These are phyloP conservation scores for Chamaetylas fuelleborni DNA, from an alignment of 2,113 vertebrate genomes.

Conservation along the genomic window DNA sequence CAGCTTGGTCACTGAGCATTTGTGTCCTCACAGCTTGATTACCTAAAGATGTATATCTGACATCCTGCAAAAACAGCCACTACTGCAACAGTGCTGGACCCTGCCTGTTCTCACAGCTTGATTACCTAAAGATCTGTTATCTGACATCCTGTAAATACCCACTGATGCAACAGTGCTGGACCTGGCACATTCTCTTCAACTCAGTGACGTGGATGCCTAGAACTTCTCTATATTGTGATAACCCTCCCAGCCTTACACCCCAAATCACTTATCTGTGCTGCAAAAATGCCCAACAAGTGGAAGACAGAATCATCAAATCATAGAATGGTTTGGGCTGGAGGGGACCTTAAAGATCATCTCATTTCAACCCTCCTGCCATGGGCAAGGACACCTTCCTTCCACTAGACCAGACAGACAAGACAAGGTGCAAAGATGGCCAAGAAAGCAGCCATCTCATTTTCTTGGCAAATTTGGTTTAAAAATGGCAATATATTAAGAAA, in stretches of 20 bases:
- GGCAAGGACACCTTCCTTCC: not conserved
- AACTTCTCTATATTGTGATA: not conserved
- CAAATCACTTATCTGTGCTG: not conserved
- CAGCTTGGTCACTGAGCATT: not conserved
- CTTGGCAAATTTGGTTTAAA: not conserved
- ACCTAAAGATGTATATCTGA: not conserved
- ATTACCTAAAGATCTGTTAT: not conserved
- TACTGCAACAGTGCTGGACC: not conserved
- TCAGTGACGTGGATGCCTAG: accelerated
- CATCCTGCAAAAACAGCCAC: not conserved
- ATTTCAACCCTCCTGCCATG: not conserved
- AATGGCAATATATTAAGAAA: not conserved
- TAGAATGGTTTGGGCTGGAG: not conserved
- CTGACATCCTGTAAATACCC: not conserved
- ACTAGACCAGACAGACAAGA: not conserved
- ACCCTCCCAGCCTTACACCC: not conserved
- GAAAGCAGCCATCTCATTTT: not conserved
- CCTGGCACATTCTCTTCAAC: not conserved
- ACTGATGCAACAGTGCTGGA: not conserved
- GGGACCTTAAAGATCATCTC: not conserved
- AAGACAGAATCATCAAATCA: not conserved
- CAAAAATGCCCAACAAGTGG: not conserved
- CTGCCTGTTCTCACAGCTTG: not conserved
- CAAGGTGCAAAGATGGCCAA: not conserved
- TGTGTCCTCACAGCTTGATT: not conserved